Base-by-base conservation (phyloP, 2,113 vertebrate species). In the Tupaia tana region DNA sequence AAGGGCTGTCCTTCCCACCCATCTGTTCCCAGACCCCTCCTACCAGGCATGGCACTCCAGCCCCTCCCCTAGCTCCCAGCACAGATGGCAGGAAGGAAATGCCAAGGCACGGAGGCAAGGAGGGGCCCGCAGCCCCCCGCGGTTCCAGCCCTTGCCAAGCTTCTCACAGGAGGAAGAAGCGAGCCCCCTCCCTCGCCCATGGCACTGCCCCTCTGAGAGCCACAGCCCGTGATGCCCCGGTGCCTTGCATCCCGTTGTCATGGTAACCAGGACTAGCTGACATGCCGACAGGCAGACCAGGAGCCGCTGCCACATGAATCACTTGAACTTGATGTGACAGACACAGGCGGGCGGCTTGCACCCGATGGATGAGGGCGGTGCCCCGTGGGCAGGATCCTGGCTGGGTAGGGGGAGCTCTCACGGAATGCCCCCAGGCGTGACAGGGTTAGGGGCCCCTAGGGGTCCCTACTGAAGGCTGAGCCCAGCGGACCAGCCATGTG, bases 171-270 rank as follows among this genome's bases (percentile, higher is more conserved):
- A 97, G 93, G 94, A 97, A 85, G 96, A 96, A 93, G 84, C 71
- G 73, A 96, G 86, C 79, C 94, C 95, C 97, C 89, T 96, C 96
- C 96, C 89, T 90, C 11, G 73, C 91, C 97, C 75, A n/a, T 97
- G 97, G 96, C 96, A 97, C 93, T 97, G 93, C 94, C 97, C 96
- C 97, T 93, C 89, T 81, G 93, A 90, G 92, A 98, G 94, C 95
- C 98, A 98, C 97, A 78, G 80, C 98, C 97, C 16, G 85, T 70
- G 31, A 89, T 98, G 98, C 98, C 98, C 98, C 97, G 98, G 97
- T 95, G 97, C 93, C 98, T 98, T 96, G 97, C 89, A 97, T 98
- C 96, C 52, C 0, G 98, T 98, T 95, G 94, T 97, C 97, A 80
- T 0, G 93, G 98, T 95, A 98, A 98, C 98, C 80, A 98, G 82